These are phyloP conservation scores for Amphipoea oculea DNA, from an alignment of 2,888 invertebrate species.

Conservation along the genomic window DNA sequence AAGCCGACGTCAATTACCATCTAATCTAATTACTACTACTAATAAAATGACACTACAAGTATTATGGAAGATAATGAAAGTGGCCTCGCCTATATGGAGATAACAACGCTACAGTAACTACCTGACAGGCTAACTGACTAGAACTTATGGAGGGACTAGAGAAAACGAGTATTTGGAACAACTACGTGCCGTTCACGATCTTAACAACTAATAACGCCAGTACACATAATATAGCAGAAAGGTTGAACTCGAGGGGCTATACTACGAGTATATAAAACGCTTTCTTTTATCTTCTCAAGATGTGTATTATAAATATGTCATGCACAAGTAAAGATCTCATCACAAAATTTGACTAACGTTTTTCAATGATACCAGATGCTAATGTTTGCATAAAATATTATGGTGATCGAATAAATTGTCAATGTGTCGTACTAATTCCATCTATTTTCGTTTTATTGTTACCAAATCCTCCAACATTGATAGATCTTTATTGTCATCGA, in stretches of 20 bases:
- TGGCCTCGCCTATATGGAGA: conserved; percentile 86
- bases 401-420: background rate
- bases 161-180: conserved; percentile 79
- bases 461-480: background rate
- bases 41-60: conserved; percentile 83
- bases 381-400: background rate
- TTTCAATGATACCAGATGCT: background rate
- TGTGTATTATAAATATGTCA: background rate
- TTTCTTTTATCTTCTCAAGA: background rate
- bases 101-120: conserved; percentile 76
- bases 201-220: conserved; percentile 10
- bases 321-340: background rate
- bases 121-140: conserved; percentile 76
- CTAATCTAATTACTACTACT: conserved; percentile 77
- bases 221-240: conserved; percentile 12
- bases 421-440: background rate
- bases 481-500: too few relatives aligned
- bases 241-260: background rate
- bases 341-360: background rate
- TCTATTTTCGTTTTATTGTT: background rate
- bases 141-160: conserved; percentile 87
- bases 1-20: conserved; percentile 67
- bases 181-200: conserved; percentile 66
- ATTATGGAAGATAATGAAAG: conserved; percentile 84
- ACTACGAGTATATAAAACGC: background rate